Percentiles rank a stretch among this genome's conserved stretches.
These are phyloP conservation scores for Neoniphon sammara DNA, from an alignment of 2,797 vertebrate genomes.

Conservation along the genomic window DNA sequence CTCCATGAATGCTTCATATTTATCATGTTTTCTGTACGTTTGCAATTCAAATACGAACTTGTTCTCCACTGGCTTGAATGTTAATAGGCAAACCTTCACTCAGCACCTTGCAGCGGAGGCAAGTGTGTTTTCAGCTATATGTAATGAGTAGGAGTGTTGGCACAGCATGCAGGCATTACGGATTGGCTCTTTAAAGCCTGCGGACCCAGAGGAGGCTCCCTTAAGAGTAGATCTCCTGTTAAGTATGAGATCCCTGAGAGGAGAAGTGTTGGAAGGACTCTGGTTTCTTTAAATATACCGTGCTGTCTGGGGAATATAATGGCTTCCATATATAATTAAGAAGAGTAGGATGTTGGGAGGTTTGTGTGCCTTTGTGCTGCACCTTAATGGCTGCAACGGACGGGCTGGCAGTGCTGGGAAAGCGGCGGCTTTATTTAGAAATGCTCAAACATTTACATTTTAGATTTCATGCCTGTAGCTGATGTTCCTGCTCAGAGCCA, in stretches of 20 bases:
- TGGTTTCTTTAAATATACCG: conserved; percentile 80
- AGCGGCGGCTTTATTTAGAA: conserved; percentile 60
- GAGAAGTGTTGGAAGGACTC: conserved; percentile 77
- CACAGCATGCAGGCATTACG: conserved; percentile 18
- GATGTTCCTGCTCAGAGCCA: neutral
- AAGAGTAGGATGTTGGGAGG: conserved; percentile 67
- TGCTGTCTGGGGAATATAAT: conserved; percentile 77
- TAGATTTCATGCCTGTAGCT: conserved; percentile 42
- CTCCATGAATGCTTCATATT: no score
- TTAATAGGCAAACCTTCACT: no score
- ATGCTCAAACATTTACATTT: conserved; percentile 65
- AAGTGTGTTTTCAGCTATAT: conserved; percentile 64
- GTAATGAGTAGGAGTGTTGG: conserved; percentile 63
- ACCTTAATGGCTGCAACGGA: conserved; percentile 67
- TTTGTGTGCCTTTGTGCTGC: conserved; percentile 70
- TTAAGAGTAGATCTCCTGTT: conserved; percentile 80
- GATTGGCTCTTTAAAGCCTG: conserved; percentile 69
- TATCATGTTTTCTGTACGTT: no score
- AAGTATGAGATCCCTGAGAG: conserved; percentile 81
- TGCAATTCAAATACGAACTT: no score
- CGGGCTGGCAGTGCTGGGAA: neutral
- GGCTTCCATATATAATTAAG: conserved; percentile 83
- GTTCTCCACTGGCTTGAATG: no score
- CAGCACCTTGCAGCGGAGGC: no score
- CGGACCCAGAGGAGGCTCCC: conserved; percentile 75